Evolutionary conservation across 2,797 vertebrate species (phyloP), one percentile per base, ranked within the genome.

Genomic region (Poecilia gillii): DNA sequence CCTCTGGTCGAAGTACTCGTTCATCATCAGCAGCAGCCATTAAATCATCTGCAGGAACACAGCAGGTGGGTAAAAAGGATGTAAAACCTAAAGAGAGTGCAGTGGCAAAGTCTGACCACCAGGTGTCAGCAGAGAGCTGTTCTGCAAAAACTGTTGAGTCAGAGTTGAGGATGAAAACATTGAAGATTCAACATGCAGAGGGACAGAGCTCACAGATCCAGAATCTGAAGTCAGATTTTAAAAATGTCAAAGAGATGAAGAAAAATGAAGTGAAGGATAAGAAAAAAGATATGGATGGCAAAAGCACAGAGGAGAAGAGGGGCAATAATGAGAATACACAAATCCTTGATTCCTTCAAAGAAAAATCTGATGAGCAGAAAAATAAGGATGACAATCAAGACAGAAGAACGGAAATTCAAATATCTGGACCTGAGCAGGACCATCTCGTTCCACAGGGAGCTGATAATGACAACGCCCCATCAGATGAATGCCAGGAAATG

Each of bases 101-200:
- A 79, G 77, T 55, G 28, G 8, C 45, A 6, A 45, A 12, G 33
- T 77, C 86, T 72, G 81, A 73, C 78, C 90, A 90, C 74, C 79
- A 18, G 8, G 81, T 71, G 82, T 83, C 87, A 85, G 68, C 80
- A 86, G 81, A 91, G 80, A 8, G 3, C 55, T 2, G 2, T 70
- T 41, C 85, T 77, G 74, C 28, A 45, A 45, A 84, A 72, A 72
- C 36, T 53, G 39, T 72, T n/a, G 75, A 84, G 75, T 84, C 85
- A 64, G 79, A 87, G 81, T 31, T 23, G 20, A 74, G 80, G 81
- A 76, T 47, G 62, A 87, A 89, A 74, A 31, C 73, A 36, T 53
- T 70, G 81, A 82, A 74, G 49, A 78, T 74, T 62, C 31, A 77
- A 36, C 74, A 81, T 75, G 36, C 76, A 51, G 75, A 78, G n/a